phyloP scores from a whole-genome alignment of 1,140 invertebrate species.

The Papilio dardanus region DNA sequence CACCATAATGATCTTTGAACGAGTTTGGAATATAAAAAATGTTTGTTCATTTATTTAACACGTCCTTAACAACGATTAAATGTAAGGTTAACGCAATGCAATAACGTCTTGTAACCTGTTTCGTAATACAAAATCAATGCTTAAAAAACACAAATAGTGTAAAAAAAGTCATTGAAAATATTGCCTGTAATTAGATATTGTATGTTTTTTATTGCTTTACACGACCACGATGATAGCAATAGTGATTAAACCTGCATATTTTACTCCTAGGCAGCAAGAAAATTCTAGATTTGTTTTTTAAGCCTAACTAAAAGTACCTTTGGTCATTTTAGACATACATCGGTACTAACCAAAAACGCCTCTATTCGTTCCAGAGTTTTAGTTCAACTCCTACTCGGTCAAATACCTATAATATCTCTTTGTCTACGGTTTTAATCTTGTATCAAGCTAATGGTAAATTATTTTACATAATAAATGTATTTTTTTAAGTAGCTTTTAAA shows the following conservation, averaged over 20 bases:
- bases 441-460: no score
- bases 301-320: no score
- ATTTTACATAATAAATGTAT: no score
- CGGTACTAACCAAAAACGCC: no score
- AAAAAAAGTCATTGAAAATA: background rate
- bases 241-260: background rate
- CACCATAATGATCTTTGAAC: background rate
- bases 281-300: background rate
- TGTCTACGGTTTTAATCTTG: no score
- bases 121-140: conserved; percentile 7
- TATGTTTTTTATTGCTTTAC: background rate
- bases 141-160: background rate
- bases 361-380: no score
- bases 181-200: background rate
- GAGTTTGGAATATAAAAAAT: conserved; percentile 11
- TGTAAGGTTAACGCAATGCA: background rate
- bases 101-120: conserved; percentile 3
- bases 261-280: background rate
- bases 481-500: no score
- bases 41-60: conserved; percentile 17
- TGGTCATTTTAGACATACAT: no score
- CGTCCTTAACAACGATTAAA: background rate
- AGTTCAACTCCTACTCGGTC: no score
- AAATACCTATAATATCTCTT: no score
- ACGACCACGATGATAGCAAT: background rate